Evolutionary conservation across 2,888 invertebrate species (phyloP).

Genomic region (Epistrophe eligans): DNA sequence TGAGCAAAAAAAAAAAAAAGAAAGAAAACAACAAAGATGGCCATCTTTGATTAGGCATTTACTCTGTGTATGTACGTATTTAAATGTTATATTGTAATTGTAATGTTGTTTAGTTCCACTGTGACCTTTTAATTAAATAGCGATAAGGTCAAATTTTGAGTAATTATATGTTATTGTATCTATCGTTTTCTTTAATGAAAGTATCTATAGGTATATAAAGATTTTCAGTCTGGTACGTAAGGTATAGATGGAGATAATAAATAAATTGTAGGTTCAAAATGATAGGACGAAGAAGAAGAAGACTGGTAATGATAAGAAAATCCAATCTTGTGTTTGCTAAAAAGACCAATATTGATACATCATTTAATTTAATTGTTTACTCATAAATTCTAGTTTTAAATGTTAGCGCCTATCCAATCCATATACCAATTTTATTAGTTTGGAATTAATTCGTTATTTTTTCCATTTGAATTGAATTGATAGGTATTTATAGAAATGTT

Average conservation of each 20-base stretch:
- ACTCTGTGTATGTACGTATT: conserved; percentile 1
- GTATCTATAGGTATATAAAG: not conserved
- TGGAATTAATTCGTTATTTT: not conserved
- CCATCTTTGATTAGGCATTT: conserved; percentile 48
- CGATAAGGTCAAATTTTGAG: conserved; percentile 48
- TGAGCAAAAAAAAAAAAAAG: conserved; percentile 4
- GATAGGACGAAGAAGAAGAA: not conserved
- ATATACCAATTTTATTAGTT: no score
- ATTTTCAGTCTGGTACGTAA: not conserved
- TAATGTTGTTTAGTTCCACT: conserved; percentile 30
- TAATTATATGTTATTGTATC: not conserved
- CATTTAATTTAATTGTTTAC: conserved; percentile 8
- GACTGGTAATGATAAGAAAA: not conserved
- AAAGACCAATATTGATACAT: not conserved
- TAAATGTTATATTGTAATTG: conserved; percentile 11
- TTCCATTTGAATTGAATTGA: not conserved
- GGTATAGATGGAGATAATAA: not conserved
- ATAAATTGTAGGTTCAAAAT: not conserved
- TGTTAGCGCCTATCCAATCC: not conserved
- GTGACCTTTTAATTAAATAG: conserved; percentile 51
- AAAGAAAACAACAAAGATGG: conserved; percentile 50
- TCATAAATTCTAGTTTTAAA: not conserved
- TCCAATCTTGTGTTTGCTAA: not conserved
- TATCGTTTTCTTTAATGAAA: conserved; percentile 4
- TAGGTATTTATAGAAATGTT: not conserved